These are phyloP conservation scores for Silurus meridionalis DNA, from an alignment of 2,113 vertebrate genomes.

Conservation along the genomic window DNA sequence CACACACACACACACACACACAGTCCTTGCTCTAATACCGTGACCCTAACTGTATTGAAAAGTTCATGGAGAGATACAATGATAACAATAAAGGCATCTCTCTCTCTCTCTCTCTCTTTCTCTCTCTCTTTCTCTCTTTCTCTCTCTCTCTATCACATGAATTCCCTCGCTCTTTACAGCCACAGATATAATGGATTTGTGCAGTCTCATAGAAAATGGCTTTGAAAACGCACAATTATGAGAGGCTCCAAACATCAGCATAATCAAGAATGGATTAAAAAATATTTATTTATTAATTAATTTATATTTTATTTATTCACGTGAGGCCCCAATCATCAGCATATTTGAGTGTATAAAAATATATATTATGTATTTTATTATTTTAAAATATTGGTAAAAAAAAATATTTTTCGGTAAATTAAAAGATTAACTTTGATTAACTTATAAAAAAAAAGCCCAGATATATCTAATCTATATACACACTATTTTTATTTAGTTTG, in stretches of 20 bases:
- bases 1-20: conserved; percentile 21
- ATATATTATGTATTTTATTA: too few relatives aligned
- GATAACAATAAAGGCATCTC: conserved; percentile 90
- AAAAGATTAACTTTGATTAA: too few relatives aligned
- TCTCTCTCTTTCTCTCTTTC: conserved; percentile 91
- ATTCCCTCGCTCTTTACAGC: conserved; percentile 92
- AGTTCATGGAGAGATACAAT: conserved; percentile 48
- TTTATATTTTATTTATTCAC: not conserved
- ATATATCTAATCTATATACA: too few relatives aligned
- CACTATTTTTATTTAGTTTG: too few relatives aligned
- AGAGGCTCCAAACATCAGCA: conserved; percentile 80
- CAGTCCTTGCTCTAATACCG: conserved; percentile 60
- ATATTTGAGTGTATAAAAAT: too few relatives aligned
- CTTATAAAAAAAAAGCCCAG: too few relatives aligned
- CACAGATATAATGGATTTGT: conserved; percentile 97
- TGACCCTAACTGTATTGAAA: conserved; percentile 66
- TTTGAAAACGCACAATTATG: conserved; percentile 96
- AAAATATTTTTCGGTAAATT: too few relatives aligned
- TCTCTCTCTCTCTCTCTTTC: conserved; percentile 84
- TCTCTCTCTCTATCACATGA: conserved; percentile 82
- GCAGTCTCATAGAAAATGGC: conserved; percentile 99
- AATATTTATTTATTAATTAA: not conserved
- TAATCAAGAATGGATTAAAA: conserved; percentile 75
- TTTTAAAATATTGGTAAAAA: too few relatives aligned
- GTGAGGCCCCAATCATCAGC: conserved; percentile 10